A percentile compares a stretch with the other conserved stretches of the same genome.
Evolutionary conservation across 1,140 invertebrate species (phyloP).

Genomic region (Aphaenogaster rudis): DNA sequence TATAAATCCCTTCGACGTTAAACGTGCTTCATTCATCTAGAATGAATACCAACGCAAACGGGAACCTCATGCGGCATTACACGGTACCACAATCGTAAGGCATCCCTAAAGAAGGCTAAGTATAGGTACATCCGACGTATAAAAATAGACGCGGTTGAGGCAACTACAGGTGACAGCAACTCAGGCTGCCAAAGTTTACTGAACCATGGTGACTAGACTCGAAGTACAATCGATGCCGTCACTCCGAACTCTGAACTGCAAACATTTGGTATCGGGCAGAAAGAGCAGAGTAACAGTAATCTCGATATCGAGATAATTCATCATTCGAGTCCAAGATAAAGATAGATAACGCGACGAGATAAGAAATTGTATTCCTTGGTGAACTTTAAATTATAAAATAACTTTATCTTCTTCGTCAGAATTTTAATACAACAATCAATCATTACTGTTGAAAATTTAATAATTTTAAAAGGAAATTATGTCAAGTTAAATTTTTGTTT

Average conservation of each 20-base stretch:
- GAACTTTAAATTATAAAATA: neutral
- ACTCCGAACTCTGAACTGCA: neutral
- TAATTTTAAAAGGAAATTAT: neutral
- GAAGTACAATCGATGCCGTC: constrained; percentile 16
- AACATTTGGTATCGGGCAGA: neutral
- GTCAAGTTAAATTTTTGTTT: neutral
- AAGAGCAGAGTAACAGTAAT: neutral
- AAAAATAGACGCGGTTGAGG: constrained; percentile 46
- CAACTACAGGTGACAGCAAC: constrained; percentile 46
- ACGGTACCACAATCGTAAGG: neutral
- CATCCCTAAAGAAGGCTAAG: constrained; percentile 47
- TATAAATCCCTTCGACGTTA: neutral
- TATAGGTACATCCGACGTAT: constrained; percentile 15
- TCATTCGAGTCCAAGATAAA: neutral
- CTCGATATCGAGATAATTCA: neutral
- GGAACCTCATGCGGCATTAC: neutral
- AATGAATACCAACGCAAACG: neutral
- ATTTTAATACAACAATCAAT: neutral
- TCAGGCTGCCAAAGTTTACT: constrained; percentile 59
- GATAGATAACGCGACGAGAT: neutral
- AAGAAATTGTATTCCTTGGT: neutral
- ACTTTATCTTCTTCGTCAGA: neutral
- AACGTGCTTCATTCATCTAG: neutral
- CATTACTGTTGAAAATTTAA: neutral
- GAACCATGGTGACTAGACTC: constrained; percentile 52